Base-by-base conservation (phyloP, 2,888 invertebrate genomes). In the Drosophila rubida region DNA sequence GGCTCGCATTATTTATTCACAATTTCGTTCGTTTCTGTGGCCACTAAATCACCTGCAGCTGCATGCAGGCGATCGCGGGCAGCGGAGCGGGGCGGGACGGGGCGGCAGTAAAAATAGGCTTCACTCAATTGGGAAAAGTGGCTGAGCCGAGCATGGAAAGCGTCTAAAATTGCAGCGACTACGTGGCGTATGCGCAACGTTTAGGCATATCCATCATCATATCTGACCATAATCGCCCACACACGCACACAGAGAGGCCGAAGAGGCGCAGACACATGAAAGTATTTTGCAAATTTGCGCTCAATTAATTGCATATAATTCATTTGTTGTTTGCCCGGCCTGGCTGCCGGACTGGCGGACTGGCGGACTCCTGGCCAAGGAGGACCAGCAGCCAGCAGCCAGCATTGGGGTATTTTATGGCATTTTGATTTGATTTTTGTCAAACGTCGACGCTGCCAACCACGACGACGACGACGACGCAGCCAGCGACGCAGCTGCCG, bases 251-350 rank as follows among this genome's bases (percentile, higher is more conserved):
- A 41, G 44, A 22, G 41, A 42, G 27, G 23, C 35, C 13, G 14
- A 37, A 37, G 37, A 62, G 67, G 53, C 77, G 67, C 79, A 75
- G 73, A 81, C 82, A 67, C 69, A 83, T 72, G 66, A 88, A 85
- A 86, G 84, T 87, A 87, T 88, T 85, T 85, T 87, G 84, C 85
- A 85, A 85, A 85, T 88, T 85, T 88, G 85, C 87, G 88, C 88
- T 90, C 90, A 89, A 90, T 90, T 90, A 90, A 90, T 90, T 90
- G 83, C 80, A 85, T 84, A 90, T 90, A 90, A 90, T 88, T 90
- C 90, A 90, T 90, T 81, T 84, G 88, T 69, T 88, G 75, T 82
- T 79, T 63, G 84, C 59, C 64, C 42, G 37, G 42, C 57, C 48
- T 54, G 49, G 46, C 13, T 30, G 14, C 44, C 46, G 7, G 22